Base-by-base conservation (phyloP, 2,888 invertebrate genomes). In the Ophion costatus region DNA sequence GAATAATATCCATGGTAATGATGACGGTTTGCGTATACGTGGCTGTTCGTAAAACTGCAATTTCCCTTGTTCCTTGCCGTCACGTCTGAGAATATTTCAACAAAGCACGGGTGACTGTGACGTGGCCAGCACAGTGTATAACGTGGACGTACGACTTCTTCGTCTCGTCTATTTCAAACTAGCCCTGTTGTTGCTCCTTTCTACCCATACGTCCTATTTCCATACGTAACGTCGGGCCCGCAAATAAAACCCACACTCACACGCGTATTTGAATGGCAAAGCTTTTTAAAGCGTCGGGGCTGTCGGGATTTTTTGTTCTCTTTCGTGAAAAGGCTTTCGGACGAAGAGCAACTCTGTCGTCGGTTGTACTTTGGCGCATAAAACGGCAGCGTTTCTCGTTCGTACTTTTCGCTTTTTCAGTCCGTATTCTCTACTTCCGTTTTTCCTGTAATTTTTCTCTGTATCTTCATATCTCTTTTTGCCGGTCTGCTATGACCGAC, bases 131-230 rank as follows among this genome's bases (percentile, higher is more conserved):
- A 51, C 33, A 24, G 24, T 33, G n/a, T 33, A 20, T 24, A 33
- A 5, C 20, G 71, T 45, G 24, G 22, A 33, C 38, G 33, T 29
- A 22, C 22, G 29, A n/a, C 57, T 59, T 22, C 56, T 59, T 59
- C 22, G 14, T 71, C 71, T 59, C 71, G 7, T 63, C 57, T 38
- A 57, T 57, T 57, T 33, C 51, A 57, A 71, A 51, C 69, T 51
- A 24, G 20, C 17, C 14, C 51, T n/a, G 17, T 24, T 45, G 9
- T 20, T 11, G 63, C 45, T n/a, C 45, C 11, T 45, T 24, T 14
- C 24, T 67, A 14, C 45, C 51, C 51, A 14, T 51, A 51, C 51
- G 51, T 51, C 51, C 45, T 69, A 45, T 51, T 45, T 45, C 14
- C 2, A 10, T 1, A 51, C 24, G 66, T 9, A 66, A 10, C 20